Percentiles rank a stretch among this genome's conserved stretches.
These are phyloP conservation scores for Drosophila cardini DNA, from an alignment of 1,140 invertebrate genomes.

Conservation along the genomic window DNA sequence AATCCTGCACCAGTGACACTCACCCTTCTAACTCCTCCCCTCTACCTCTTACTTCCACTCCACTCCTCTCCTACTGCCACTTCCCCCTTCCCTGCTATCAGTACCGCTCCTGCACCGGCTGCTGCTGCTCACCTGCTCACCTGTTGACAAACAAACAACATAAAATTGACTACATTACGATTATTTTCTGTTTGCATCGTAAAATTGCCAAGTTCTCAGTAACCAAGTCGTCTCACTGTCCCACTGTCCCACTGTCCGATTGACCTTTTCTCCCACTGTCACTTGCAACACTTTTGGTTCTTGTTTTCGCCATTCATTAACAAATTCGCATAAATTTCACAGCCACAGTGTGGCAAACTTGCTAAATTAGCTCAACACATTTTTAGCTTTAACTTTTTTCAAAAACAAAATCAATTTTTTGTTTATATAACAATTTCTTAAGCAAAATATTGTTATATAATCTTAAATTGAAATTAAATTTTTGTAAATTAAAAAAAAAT, in stretches of 20 bases:
- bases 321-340: slow-evolving; percentile 73
- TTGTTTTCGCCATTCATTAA: slow-evolving; percentile 47
- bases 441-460: no score
- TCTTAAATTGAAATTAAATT: no score
- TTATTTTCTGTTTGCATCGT: slow-evolving; percentile 71
- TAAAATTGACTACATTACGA: slow-evolving; percentile 68
- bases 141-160: slow-evolving; percentile 60
- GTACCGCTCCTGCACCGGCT: background rate
- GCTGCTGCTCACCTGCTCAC: slow-evolving; percentile 47
- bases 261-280: slow-evolving; percentile 8
- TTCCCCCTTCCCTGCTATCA: no score
- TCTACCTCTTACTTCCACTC: no score
- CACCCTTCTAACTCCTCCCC: no score
- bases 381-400: background rate
- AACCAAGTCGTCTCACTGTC: no score
- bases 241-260: slow-evolving; percentile 2
- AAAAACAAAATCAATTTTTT: background rate
- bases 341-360: slow-evolving; percentile 32
- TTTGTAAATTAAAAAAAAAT: no score
- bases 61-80: no score
- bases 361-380: background rate
- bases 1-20: background rate
- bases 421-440: no score
- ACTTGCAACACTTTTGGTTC: slow-evolving; percentile 1
- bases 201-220: slow-evolving; percentile 43